Conservation (phyloP, 2,888 invertebrate species). For the Vanessa cardui region DNA sequence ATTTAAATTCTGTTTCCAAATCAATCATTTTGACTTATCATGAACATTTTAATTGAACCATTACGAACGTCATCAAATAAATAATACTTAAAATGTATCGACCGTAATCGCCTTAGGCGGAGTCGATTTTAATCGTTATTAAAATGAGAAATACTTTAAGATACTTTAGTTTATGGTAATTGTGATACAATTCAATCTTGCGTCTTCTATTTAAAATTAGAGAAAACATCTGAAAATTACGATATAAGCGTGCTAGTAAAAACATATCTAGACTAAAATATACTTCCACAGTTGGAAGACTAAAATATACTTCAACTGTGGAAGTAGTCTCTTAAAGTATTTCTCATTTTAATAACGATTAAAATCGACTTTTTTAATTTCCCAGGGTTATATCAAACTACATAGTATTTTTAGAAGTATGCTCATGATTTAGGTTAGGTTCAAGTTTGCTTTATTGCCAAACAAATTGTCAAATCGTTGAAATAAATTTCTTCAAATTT, state of each 20-base stretch:
- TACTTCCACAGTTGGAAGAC: too few relatives aligned
- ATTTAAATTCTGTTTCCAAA: neutral
- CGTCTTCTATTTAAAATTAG: neutral
- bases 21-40: slow-evolving; percentile 3
- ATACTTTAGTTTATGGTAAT: neutral
- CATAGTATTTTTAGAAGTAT: too few relatives aligned
- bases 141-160: neutral
- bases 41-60: slow-evolving; percentile 8
- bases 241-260: too few relatives aligned
- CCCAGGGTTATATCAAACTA: too few relatives aligned
- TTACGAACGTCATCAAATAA: slow-evolving; percentile 7
- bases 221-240: too few relatives aligned
- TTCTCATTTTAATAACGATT: slow-evolving; percentile 3
- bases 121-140: slow-evolving; percentile 9
- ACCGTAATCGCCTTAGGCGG: slow-evolving; percentile 13
- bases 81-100: slow-evolving; percentile 3
- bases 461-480: too few relatives aligned
- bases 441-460: too few relatives aligned
- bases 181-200: neutral
- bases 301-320: too few relatives aligned
- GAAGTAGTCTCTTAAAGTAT: neutral
- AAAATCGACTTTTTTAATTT: slow-evolving; percentile 2
- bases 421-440: too few relatives aligned
- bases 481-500: too few relatives aligned
- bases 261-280: too few relatives aligned